Conservation (phyloP, 2,888 invertebrate species). For the Xestia xanthographa region DNA sequence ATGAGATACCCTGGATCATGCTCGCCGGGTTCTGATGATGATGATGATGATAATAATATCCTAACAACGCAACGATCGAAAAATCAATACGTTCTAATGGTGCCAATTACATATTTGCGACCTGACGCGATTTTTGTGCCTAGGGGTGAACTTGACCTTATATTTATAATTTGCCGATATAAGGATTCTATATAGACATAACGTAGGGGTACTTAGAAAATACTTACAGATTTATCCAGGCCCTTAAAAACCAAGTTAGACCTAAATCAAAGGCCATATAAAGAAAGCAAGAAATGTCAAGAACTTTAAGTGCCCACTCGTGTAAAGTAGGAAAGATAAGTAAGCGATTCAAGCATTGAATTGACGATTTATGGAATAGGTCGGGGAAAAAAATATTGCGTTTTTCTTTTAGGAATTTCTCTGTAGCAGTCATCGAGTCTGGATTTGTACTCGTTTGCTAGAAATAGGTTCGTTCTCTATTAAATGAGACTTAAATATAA, state of each 20-base stretch:
- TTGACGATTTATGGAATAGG: background rate
- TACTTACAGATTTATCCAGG: background rate
- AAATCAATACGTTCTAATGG: too few species aligned
- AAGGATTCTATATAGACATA: background rate
- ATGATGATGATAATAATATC: too few species aligned
- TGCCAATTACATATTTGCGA: too few species aligned
- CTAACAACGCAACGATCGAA: too few species aligned
- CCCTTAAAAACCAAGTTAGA: background rate
- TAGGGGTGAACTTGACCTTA: background rate
- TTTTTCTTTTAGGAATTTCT: background rate
- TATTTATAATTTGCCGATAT: too few species aligned
- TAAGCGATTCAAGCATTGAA: background rate
- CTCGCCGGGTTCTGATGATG: too few species aligned
- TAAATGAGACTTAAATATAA: background rate
- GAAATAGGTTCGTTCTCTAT: background rate
- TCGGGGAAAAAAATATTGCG: background rate
- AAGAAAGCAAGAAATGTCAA: constrained; percentile 12
- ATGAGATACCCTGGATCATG: too few species aligned
- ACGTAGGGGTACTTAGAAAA: background rate
- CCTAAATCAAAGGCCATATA: background rate
- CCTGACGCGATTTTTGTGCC: background rate
- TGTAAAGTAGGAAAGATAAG: background rate
- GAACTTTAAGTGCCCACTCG: constrained; percentile 9
- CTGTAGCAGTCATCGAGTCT: background rate
- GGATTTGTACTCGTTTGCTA: background rate